Percentiles rank a stretch among this genome's conserved stretches.
These are phyloP conservation scores for Drosophila falleni DNA, from an alignment of 2,888 invertebrate genomes.

Conservation along the genomic window DNA sequence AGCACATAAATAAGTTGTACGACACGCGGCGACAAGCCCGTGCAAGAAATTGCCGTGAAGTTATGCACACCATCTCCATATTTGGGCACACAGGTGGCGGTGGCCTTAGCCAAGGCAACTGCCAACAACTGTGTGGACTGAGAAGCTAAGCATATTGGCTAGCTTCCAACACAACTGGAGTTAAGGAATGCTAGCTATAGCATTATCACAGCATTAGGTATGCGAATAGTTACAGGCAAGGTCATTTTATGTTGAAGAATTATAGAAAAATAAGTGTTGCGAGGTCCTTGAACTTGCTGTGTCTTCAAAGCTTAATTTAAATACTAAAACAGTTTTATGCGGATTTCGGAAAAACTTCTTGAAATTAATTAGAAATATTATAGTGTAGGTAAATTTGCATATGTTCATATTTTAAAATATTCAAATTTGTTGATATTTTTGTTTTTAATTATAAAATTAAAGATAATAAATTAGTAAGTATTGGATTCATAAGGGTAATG, in stretches of 20 bases:
- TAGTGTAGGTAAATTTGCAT: too few relatives aligned
- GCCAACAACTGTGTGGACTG: constrained; percentile 15
- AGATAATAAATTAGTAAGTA: too few relatives aligned
- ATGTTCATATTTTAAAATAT: too few relatives aligned
- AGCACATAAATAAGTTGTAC: constrained; percentile 76
- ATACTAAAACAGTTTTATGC: too few relatives aligned
- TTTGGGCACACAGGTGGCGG: constrained; percentile 68
- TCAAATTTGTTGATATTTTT: too few relatives aligned
- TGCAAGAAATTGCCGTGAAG: constrained; percentile 72
- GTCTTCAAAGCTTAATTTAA: too few relatives aligned
- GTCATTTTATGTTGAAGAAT: constrained; percentile 17
- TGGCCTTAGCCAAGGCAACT: constrained; percentile 67
- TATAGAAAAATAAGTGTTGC: neutral
- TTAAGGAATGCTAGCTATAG: constrained; percentile 28
- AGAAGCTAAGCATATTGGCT: constrained; percentile 43
- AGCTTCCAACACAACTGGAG: constrained; percentile 24
- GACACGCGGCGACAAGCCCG: constrained; percentile 70
- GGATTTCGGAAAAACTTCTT: too few relatives aligned
- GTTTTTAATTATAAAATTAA: too few relatives aligned
- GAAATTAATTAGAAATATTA: too few relatives aligned
- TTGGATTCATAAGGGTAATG: too few relatives aligned
- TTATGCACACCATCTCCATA: constrained; percentile 69
- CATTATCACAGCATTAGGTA: constrained; percentile 21
- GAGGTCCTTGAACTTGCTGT: neutral
- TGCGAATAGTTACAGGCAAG: constrained; percentile 38